Base-by-base conservation (phyloP, 2,113 vertebrate genomes). In the Dasyurus viverrinus region DNA sequence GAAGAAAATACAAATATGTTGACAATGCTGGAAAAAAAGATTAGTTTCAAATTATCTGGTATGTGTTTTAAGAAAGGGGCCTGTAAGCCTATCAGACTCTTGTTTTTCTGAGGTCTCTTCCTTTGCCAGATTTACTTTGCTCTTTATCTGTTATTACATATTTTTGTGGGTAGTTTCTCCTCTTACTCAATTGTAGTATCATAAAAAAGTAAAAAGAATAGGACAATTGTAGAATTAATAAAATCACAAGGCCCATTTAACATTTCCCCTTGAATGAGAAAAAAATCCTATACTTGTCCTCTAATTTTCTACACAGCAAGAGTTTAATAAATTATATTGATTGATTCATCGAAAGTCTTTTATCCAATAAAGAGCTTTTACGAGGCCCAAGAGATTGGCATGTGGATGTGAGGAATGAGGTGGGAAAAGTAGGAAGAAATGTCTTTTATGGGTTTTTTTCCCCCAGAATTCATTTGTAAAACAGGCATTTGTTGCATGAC, bases 181-280 rank as follows among this genome's bases (percentile, higher is more conserved):
- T 9, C 23, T 90, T 84, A 30, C 52, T 92, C 19, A 53, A 30
- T 36, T 76, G 46, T 10, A 54, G 55, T n/a, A 25, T 90, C 26
- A 47, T 2, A 60, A 9, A 90, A 92, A 94, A 89, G 25, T 30
- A 23, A 89, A 48, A 8, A 92, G 93, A 89, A 68, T 22, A 27
- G 60, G 54, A 36, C 19, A 24, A 4, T 8, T 90, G 1, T 3
- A 12, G n/a, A 95, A 90, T 23, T 46, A 8, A 42, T 94, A 36
- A 90, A 92, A 27, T 11, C 24, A 50, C 19, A 47, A 30, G 36
- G 68, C 6, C 84, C 1, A 23, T 2, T 89, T 19, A 54, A 93
- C 91, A 36, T 26, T 84, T 53, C 26, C 54, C 90, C 22, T 90
- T 50, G 95, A 95, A 93, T 89, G 53, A 89, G 95, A 94, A 95